Conservation (phyloP, 2,888 invertebrate species). For the Drosophila nr. fundita region DNA sequence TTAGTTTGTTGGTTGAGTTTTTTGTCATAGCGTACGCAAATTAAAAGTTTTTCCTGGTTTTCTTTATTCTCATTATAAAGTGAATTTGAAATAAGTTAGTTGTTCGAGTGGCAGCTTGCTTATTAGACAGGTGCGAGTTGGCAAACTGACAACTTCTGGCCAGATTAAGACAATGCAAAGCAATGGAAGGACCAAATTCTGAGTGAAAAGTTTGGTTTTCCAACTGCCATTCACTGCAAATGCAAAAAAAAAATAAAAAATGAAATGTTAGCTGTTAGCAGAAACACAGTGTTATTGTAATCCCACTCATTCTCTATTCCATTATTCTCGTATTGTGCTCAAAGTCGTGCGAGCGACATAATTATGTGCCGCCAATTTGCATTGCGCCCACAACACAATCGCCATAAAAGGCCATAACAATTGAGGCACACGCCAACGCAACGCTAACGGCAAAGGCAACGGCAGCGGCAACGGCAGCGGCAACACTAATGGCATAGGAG, state of each 20-base stretch:
- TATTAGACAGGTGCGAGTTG: slow-evolving; percentile 69
- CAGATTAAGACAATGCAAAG: slow-evolving; percentile 20
- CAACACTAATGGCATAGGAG: slow-evolving; percentile 11
- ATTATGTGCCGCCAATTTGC: slow-evolving; percentile 77
- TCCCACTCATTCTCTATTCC: slow-evolving; percentile 50
- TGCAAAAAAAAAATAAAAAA: not conserved
- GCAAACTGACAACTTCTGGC: slow-evolving; percentile 33
- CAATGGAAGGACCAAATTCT: slow-evolving; percentile 12
- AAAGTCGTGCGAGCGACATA: slow-evolving; percentile 61
- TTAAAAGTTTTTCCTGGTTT: slow-evolving; percentile 63
- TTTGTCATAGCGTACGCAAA: slow-evolving; percentile 56
- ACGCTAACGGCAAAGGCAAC: slow-evolving; percentile 22
- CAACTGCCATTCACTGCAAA: not conserved
- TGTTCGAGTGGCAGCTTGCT: slow-evolving; percentile 53
- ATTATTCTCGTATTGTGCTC: slow-evolving; percentile 40
- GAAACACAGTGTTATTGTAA: slow-evolving; percentile 33
- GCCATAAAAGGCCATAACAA: slow-evolving; percentile 69
- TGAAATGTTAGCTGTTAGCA: slow-evolving; percentile 1
- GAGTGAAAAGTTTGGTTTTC: slow-evolving; percentile 26
- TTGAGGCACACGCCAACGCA: slow-evolving; percentile 50
- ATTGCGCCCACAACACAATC: slow-evolving; percentile 69
- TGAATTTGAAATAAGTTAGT: slow-evolving; percentile 62
- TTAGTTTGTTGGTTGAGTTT: slow-evolving; percentile 42
- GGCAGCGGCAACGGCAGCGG: slow-evolving; percentile 22
- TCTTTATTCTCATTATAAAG: slow-evolving; percentile 50